Percentiles rank a stretch among this genome's conserved stretches.
phyloP scores from a whole-genome alignment of 2,888 invertebrate species.

The Myathropa florea region DNA sequence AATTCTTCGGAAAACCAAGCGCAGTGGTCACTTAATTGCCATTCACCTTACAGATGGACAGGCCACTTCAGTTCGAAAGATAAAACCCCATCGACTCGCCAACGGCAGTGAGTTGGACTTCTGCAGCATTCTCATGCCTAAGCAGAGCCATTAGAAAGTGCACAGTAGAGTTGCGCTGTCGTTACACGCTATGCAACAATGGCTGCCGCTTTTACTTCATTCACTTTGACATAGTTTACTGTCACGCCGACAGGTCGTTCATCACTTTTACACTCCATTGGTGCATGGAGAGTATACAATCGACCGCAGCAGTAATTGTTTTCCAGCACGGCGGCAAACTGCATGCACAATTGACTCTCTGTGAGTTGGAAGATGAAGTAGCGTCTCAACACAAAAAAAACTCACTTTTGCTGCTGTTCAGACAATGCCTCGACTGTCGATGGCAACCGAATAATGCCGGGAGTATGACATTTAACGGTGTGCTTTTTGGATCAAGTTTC shows the following conservation, averaged over 20 bases:
- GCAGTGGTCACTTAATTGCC: constrained; percentile 46
- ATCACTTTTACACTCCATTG: constrained; percentile 69
- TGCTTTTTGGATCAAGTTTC: constrained; percentile 61
- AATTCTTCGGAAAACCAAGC: constrained; percentile 35
- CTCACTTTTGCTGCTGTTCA: constrained; percentile 27
- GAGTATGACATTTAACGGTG: constrained; percentile 43
- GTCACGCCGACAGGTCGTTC: constrained; percentile 69
- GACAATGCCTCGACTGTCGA: constrained; percentile 24
- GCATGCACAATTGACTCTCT: constrained; percentile 58
- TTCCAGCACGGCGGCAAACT: constrained; percentile 28
- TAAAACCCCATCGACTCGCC: constrained; percentile 20
- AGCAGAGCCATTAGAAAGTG: constrained; percentile 51
- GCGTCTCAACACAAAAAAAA: constrained; percentile 48
- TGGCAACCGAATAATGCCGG: constrained; percentile 8
- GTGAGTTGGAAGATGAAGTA: constrained; percentile 47
- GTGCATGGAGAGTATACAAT: constrained; percentile 59
- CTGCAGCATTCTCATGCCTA: constrained; percentile 6
- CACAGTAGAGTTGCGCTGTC: constrained; percentile 8
- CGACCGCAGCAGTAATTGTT: constrained; percentile 62
- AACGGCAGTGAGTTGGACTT: constrained; percentile 4
- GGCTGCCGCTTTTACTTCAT: constrained; percentile 57
- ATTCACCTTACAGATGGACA: constrained; percentile 17
- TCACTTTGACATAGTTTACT: constrained; percentile 59
- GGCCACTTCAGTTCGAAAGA: constrained; percentile 32
- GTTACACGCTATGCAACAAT: constrained; percentile 37